Conservation (phyloP, 2,797 vertebrate genomes). For the Bovichtus variegatus region DNA sequence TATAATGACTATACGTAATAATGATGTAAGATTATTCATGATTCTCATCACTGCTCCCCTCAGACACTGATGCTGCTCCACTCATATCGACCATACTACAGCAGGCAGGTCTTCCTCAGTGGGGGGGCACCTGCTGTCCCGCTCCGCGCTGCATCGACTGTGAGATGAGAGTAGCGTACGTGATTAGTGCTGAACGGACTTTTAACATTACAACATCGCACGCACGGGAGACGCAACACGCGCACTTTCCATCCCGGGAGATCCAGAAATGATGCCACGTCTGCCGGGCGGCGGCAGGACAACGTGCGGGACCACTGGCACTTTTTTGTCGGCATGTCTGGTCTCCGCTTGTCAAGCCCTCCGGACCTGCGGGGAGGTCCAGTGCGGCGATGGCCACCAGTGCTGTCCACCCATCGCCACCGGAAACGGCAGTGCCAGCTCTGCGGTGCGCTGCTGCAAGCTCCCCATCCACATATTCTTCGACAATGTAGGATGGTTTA, state of each 20-base stretch:
- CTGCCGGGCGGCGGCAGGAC: conserved; percentile 69
- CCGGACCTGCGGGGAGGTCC: conserved; percentile 87
- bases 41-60: conserved; percentile 37
- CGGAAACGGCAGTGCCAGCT: conserved; percentile 82
- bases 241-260: conserved; percentile 19
- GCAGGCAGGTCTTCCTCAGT: conserved; percentile 58
- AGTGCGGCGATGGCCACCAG: conserved; percentile 88
- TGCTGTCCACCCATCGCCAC: conserved; percentile 84
- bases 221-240: conserved; percentile 29
- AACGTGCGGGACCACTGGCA: conserved; percentile 64
- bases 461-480: conserved; percentile 90
- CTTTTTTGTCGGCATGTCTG: conserved; percentile 76
- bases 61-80: conserved; percentile 44
- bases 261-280: conserved; percentile 75
- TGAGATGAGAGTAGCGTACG: conserved; percentile 17
- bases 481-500: conserved; percentile 92
- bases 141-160: conserved; percentile 59
- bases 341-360: conserved; percentile 84
- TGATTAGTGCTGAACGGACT: conserved; percentile 52
- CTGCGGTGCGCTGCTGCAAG: conserved; percentile 88
- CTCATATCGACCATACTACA: conserved; percentile 27
- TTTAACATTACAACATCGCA: background rate
- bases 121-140: conserved; percentile 74
- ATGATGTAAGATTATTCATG: conserved; percentile 69
- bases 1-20: conserved; percentile 24